Percentiles rank a stretch among this genome's conserved stretches.
phyloP scores from a whole-genome alignment of 1,140 invertebrate species.

The Battus philenor region DNA sequence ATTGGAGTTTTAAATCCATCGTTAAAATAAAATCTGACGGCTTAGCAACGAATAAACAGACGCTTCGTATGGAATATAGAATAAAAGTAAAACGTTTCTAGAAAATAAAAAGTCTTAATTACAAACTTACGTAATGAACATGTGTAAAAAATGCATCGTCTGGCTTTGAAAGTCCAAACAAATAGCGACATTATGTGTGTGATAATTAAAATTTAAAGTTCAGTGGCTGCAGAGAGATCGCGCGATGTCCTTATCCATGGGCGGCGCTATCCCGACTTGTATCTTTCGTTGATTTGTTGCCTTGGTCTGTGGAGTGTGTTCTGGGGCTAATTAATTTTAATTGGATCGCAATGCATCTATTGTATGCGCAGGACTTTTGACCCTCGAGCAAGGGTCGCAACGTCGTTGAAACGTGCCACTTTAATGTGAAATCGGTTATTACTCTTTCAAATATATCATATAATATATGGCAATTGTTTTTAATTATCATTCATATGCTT shows the following conservation, averaged over 20 bases:
- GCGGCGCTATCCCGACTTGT: conserved; percentile 53
- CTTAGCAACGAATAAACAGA: conserved; percentile 3
- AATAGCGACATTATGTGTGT: conserved; percentile 31
- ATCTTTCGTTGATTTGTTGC: conserved; percentile 71
- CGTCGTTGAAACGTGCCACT: conserved; percentile 36
- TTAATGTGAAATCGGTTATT: conserved; percentile 11
- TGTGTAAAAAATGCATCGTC: conserved; percentile 18
- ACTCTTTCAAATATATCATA: too few relatives aligned
- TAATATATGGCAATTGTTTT: too few relatives aligned
- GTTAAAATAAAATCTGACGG: too few relatives aligned
- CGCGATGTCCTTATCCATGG: conserved; percentile 50
- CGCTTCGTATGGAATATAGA: conserved; percentile 3
- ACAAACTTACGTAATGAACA: conserved; percentile 21
- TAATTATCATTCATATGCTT: too few relatives aligned
- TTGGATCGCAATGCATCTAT: conserved; percentile 70
- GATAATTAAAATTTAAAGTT: conserved; percentile 39
- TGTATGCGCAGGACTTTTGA: conserved; percentile 55
- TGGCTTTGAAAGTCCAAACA: conserved; percentile 5
- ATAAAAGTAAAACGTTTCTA: conserved; percentile 10
- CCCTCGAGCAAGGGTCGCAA: conserved; percentile 39
- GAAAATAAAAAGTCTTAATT: conserved; percentile 16
- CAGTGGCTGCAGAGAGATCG: conserved; percentile 29
- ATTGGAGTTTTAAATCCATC: too few relatives aligned
- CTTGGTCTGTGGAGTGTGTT: conserved; percentile 58
- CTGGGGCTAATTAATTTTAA: conserved; percentile 74